These are phyloP conservation scores for Acanthosepion esculentum DNA, from an alignment of 2,888 invertebrate genomes.

Conservation along the genomic window DNA sequence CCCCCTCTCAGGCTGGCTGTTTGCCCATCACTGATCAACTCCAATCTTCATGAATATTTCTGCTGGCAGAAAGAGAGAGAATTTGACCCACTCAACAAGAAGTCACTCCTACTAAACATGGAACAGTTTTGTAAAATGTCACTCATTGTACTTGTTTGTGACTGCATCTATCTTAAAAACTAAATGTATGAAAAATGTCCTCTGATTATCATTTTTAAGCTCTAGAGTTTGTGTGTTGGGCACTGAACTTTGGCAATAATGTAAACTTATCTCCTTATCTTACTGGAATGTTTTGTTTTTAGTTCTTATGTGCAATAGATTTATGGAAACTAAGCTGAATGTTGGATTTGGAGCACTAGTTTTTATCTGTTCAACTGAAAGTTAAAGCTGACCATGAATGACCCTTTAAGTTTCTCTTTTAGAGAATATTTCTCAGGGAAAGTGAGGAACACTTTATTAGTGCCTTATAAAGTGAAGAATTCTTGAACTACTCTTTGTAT, in stretches of 20 bases:
- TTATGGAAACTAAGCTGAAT: not conserved
- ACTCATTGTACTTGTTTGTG: not conserved
- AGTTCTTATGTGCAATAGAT: not conserved
- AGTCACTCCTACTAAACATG: conserved; percentile 5
- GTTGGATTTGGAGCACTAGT: not conserved
- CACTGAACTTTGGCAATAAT: not conserved
- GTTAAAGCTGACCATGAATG: not conserved
- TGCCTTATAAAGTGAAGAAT: no score
- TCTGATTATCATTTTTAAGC: not conserved
- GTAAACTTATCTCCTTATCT: not conserved
- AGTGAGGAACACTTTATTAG: no score
- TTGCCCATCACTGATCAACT: conserved; percentile 33
- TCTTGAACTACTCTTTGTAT: no score
- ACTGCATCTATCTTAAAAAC: not conserved
- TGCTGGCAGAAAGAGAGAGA: not conserved
- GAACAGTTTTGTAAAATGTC: not conserved
- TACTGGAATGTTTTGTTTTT: not conserved
- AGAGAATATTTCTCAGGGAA: no score
- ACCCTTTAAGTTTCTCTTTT: not conserved
- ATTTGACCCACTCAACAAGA: conserved; percentile 33
- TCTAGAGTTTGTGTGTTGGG: not conserved
- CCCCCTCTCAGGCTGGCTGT: not conserved
- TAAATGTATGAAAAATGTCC: not conserved
- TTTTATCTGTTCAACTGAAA: not conserved
- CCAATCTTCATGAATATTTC: conserved; percentile 33